These are phyloP conservation scores for Mareca strepera DNA, from an alignment of 2,797 vertebrate genomes.

Conservation along the genomic window DNA sequence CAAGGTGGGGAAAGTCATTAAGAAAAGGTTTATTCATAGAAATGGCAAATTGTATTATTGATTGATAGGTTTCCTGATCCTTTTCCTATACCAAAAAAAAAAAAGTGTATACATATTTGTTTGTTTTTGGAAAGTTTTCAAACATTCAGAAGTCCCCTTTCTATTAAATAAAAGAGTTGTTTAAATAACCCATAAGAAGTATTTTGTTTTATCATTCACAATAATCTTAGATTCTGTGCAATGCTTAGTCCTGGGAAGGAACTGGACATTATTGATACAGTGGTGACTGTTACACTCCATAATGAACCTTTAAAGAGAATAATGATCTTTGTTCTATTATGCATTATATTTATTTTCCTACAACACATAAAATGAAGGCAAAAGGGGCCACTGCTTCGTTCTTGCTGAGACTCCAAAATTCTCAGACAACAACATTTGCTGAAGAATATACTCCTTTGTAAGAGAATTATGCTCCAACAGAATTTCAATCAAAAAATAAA, in stretches of 20 bases:
- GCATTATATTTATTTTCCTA: background rate
- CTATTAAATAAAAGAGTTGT: background rate
- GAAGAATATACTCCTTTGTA: background rate
- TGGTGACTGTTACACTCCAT: background rate
- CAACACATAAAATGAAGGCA: background rate
- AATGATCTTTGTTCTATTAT: background rate
- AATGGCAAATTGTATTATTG: constrained; percentile 3
- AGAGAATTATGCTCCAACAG: background rate
- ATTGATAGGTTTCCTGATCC: background rate
- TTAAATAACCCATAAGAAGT: background rate
- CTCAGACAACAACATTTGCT: background rate
- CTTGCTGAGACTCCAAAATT: background rate
- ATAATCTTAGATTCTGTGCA: background rate
- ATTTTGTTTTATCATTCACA: background rate
- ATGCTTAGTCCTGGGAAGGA: background rate
- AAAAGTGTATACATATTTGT: background rate
- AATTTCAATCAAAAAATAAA: background rate
- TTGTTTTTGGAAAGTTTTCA: background rate
- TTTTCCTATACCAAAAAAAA: background rate
- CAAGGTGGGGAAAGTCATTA: background rate
- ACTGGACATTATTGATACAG: background rate
- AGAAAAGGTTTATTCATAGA: constrained; percentile 12
- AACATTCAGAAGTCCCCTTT: background rate
- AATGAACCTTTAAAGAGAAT: background rate
- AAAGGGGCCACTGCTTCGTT: background rate